phyloP scores from a whole-genome alignment of 2,888 invertebrate species.

The Pandemis heparana region DNA sequence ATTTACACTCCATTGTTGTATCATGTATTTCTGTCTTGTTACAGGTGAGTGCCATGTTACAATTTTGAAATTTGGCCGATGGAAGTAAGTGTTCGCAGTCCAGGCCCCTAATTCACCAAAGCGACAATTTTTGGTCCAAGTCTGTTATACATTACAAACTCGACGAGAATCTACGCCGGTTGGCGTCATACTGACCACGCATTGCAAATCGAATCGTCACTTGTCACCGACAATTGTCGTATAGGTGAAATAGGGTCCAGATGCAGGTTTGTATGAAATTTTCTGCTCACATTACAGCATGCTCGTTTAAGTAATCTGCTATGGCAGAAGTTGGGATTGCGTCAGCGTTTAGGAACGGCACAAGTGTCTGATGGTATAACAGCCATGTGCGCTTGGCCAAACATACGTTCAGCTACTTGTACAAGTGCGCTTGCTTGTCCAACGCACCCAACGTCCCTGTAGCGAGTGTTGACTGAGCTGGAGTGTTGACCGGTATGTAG shows the following conservation, averaged over 20 bases:
- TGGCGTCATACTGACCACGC: too few relatives aligned
- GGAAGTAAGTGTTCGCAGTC: neutral
- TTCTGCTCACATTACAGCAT: neutral
- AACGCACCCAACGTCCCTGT: conserved; percentile 83
- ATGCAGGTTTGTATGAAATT: conserved; percentile 49
- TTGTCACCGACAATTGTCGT: too few relatives aligned
- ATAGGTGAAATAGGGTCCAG: too few relatives aligned
- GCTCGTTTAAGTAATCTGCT: neutral
- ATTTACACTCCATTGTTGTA: conserved; percentile 50
- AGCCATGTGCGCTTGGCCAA: conserved; percentile 3
- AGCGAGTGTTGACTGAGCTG: conserved; percentile 86
- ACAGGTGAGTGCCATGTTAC: conserved; percentile 70
- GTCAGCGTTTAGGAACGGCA: neutral
- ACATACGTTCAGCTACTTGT: conserved; percentile 49
- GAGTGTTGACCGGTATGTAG: conserved; percentile 86
- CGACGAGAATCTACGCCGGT: too few relatives aligned
- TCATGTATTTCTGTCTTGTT: conserved; percentile 60
- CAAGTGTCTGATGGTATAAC: neutral
- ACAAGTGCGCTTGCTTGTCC: conserved; percentile 66
- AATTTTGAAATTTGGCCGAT: conserved; percentile 38
- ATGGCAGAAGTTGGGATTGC: neutral
- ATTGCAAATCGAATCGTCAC: too few relatives aligned
- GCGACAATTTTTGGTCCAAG: too few relatives aligned
- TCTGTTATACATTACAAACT: too few relatives aligned
- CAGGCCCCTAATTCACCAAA: neutral